A percentile compares a stretch with the other conserved stretches of the same genome.
These are phyloP conservation scores for Dioctria linearis DNA, from an alignment of 2,888 invertebrate genomes.

Conservation along the genomic window DNA sequence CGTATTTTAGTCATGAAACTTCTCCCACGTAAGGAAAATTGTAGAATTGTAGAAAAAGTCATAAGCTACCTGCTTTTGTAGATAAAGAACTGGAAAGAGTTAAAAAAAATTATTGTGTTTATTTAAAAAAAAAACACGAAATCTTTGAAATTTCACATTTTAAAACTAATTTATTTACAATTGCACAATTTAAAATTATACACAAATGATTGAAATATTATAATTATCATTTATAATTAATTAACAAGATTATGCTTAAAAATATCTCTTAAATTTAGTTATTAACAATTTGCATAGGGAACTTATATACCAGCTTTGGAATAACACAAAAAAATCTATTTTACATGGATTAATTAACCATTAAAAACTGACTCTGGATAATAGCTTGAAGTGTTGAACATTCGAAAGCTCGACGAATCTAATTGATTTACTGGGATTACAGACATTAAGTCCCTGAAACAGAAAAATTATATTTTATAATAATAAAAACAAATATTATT, in stretches of 20 bases:
- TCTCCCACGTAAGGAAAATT: too few relatives aligned
- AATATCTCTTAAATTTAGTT: conserved; percentile 31
- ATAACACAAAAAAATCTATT: background rate
- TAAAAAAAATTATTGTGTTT: too few relatives aligned
- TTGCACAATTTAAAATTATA: conserved; percentile 53
- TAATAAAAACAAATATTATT: background rate
- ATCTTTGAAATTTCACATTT: too few relatives aligned
- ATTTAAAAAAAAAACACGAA: too few relatives aligned
- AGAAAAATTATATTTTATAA: conserved; percentile 31
- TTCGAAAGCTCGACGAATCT: conserved; percentile 69
- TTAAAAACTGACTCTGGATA: conserved; percentile 70
- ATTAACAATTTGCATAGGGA: conserved; percentile 8
- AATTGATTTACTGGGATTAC: conserved; percentile 69
- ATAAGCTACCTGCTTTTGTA: too few relatives aligned
- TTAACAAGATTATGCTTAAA: conserved; percentile 46
- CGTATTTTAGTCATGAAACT: too few relatives aligned
- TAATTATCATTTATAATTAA: conserved; percentile 48
- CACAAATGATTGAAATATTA: conserved; percentile 20
- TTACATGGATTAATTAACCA: conserved; percentile 64
- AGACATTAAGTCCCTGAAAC: conserved; percentile 68
- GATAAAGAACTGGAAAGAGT: too few relatives aligned
- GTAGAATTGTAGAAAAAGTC: too few relatives aligned
- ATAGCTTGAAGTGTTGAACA: conserved; percentile 70
- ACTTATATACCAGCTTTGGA: background rate
- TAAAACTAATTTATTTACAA: conserved; percentile 48